A percentile compares a stretch with the other conserved stretches of the same genome.
Conservation (phyloP, 2,888 invertebrate species). For the Chymomyza caudatula region DNA sequence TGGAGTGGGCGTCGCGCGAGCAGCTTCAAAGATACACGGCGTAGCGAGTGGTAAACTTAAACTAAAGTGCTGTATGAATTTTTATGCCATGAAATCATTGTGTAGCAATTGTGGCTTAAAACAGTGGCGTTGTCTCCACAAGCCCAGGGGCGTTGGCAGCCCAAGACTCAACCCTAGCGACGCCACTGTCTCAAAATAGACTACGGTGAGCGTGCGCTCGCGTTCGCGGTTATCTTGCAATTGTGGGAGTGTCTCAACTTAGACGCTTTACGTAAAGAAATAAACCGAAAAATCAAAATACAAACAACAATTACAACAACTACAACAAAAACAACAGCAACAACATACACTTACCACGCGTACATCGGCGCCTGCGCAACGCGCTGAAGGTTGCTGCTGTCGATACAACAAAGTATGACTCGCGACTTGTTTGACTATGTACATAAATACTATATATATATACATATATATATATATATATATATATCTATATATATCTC, state of each 20-base stretch:
- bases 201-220: not conserved
- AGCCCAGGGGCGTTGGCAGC: conserved; percentile 21
- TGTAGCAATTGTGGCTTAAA: conserved; percentile 42
- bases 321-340: conserved; percentile 21
- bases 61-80: conserved; percentile 66
- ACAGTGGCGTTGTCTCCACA: conserved; percentile 35
- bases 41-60: conserved; percentile 64
- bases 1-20: conserved; percentile 10
- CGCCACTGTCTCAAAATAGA: conserved; percentile 30
- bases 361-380: conserved; percentile 56
- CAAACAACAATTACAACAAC: conserved; percentile 9
- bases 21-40: conserved; percentile 29
- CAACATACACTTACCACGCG: conserved; percentile 34
- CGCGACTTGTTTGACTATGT: not conserved
- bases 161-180: conserved; percentile 16
- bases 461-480: not conserved
- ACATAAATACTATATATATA: not conserved
- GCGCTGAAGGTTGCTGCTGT: conserved; percentile 58
- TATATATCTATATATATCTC: not conserved
- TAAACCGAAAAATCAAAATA: conserved; percentile 45
- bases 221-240: conserved; percentile 56
- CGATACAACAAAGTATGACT: not conserved
- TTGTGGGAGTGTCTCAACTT: conserved; percentile 69
- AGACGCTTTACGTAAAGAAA: conserved; percentile 68
- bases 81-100: conserved; percentile 68